Conservation (phyloP, 2,797 vertebrate genomes). For the Micropoecilia bifurca region DNA sequence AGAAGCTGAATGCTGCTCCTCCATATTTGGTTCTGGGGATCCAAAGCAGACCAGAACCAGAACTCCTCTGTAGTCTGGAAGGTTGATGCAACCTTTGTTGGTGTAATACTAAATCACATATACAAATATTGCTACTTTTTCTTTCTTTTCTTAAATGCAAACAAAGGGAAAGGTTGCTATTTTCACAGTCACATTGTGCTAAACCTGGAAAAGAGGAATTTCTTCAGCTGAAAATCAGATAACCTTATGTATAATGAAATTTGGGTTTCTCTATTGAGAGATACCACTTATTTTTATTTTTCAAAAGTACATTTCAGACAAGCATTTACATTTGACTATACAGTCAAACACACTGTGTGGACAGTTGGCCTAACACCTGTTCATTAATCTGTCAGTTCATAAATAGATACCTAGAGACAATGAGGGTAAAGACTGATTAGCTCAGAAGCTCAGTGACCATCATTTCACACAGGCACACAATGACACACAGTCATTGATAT, state of each 20-base stretch:
- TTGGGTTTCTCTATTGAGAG: background rate
- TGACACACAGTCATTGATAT: constrained; percentile 13
- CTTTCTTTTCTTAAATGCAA: background rate
- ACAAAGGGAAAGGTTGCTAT: background rate
- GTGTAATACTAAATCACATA: background rate
- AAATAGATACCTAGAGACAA: constrained; percentile 58
- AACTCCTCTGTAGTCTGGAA: too few relatives aligned
- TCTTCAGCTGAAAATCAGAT: background rate
- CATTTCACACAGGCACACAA: constrained; percentile 27
- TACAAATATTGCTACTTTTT: background rate
- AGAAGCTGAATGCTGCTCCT: too few relatives aligned
- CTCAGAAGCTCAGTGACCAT: constrained; percentile 31
- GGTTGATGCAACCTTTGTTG: too few relatives aligned
- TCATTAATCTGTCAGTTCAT: constrained; percentile 62
- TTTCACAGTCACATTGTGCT: constrained; percentile 1
- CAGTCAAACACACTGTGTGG: constrained; percentile 17
- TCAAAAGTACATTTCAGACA: background rate
- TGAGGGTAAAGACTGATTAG: constrained; percentile 75
- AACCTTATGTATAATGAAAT: background rate
- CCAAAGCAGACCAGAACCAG: too few relatives aligned
- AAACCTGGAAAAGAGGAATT: background rate
- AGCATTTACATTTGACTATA: background rate
- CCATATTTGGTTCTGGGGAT: too few relatives aligned
- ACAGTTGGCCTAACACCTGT: constrained; percentile 32
- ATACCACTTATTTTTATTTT: background rate